Base-by-base conservation (phyloP, 2,888 invertebrate species). In the Acrocyrtus sp. region DNA sequence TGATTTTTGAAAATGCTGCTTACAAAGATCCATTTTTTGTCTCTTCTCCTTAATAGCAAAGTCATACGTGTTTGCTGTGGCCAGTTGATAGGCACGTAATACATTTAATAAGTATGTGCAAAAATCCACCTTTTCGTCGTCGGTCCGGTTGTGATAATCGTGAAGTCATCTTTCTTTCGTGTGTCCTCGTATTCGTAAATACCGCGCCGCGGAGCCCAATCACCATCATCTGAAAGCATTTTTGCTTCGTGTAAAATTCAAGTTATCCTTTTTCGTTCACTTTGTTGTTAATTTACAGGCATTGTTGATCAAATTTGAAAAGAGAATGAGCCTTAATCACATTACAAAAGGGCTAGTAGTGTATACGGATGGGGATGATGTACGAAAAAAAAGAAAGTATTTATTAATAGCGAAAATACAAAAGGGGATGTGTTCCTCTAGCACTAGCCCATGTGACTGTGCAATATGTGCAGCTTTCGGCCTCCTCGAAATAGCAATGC, bases 281-380 rank as follows among this genome's bases (percentile, higher is more conserved):
- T 58, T 45, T 50, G 17, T 26, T 26, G 21, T 24, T 61, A 61
- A 60, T 68, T 60, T 53, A 68, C 60, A 26, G 21, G 61, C 53
- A 61, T 68, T 68, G 61, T 68, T 56, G 62, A 56, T 70, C 27
- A 66, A 72, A 72, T n/a, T 53, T 72, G 66, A 72, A 66, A 66
- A 72, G 66, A 72, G 72, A 72, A 72, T 72, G 61, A 66, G 56
- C 66, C 72, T 72, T 72, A 72, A 72, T 72, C 72, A 72, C 66
- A 66, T 72, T 66, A 72, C 72, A 72, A 72, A 66, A 65, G 66
- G 72, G 39, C 39, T 10, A 39, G 8, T 39, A 10, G 8, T 10
- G 39, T 39, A 57, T 57, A 47, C 63, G 63, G 63, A 70, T 63
- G 62, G 27, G 50, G 61, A 43, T 51, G 56, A 26, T 12, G 56